Base-by-base conservation (phyloP, 2,888 invertebrate species). In the Megalurothrips usitatus region DNA sequence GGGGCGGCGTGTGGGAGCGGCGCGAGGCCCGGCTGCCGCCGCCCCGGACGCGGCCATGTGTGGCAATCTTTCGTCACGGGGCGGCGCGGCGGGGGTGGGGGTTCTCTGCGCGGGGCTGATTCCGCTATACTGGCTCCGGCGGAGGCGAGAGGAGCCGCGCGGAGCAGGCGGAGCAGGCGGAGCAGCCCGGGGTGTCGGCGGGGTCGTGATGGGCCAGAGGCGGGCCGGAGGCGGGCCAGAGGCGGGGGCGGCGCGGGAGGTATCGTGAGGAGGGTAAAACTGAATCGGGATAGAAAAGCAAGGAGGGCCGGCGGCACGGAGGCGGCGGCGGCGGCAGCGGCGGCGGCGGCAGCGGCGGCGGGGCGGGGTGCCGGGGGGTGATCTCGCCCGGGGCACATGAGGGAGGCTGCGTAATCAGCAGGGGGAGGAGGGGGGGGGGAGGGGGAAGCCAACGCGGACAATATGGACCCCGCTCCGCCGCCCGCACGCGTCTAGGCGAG, bases 151-250 rank as follows among this genome's bases (percentile, higher is more conserved):
- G n/a, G n/a, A n/a, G n/a, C n/a, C n/a, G n/a, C n/a, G n/a, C n/a
- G n/a, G n/a, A n/a, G n/a, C n/a, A n/a, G n/a, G n/a, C n/a, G n/a
- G n/a, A n/a, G n/a, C n/a, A n/a, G n/a, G n/a, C n/a, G n/a, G n/a
- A n/a, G n/a, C n/a, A n/a, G 68, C 68, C 68, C 68, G 23, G 68
- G 68, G 68, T 75, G 68, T 75, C 23, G 68, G 68, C 68, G 68
- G 26, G 68, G 68, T 75, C 68, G 68, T 75, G 68, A 75, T 75
- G 68, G 68, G 23, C 19, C 19, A 58, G 58, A 43, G 34, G 34
- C 34, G 34, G 34, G 34, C n/a, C n/a, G n/a, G n/a, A n/a, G n/a
- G n/a, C n/a, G 68, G 68, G 23, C 19, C 19, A 58, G 58, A 43
- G 34, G 34, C 34, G 34, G 34, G 34, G 34, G 34, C 34, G 23